Evolutionary conservation across 1,140 invertebrate genomes (phyloP).

Genomic region (Drosophila ambigua): DNA sequence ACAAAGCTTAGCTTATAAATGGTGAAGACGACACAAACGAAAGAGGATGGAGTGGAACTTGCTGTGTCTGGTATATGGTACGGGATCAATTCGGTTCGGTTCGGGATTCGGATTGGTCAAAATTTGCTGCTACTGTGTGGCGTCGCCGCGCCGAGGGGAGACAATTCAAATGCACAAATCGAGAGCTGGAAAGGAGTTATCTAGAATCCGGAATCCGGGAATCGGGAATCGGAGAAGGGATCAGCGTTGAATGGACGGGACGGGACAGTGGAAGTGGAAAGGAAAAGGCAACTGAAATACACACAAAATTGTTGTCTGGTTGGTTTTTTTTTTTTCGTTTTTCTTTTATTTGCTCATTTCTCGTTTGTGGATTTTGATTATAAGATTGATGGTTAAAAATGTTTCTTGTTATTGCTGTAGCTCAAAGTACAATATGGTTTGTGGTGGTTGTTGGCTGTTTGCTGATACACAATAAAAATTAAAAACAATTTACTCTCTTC

Average conservation of each 20-base stretch:
- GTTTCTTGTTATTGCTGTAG: conserved; percentile 60
- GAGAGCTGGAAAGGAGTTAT: conserved; percentile 66
- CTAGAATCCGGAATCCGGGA: conserved; percentile 5
- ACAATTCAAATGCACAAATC: conserved; percentile 78
- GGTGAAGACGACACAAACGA: conserved; percentile 26
- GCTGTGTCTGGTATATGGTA: conserved; percentile 27
- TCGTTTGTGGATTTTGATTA: conserved; percentile 79
- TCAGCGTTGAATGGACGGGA: not conserved
- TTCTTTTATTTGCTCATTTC: conserved; percentile 82
- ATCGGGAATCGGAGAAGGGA: not conserved
- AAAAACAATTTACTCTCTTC: conserved; percentile 60
- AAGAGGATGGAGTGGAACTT: conserved; percentile 10
- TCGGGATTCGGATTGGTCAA: conserved; percentile 59
- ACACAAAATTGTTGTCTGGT: conserved; percentile 66
- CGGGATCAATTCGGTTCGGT: conserved; percentile 1
- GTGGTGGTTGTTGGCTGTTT: conserved; percentile 39
- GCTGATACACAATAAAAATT: conserved; percentile 70
- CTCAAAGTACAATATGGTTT: conserved; percentile 63
- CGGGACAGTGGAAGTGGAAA: not conserved
- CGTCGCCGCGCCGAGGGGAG: conserved; percentile 65
- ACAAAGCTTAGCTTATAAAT: conserved; percentile 66
- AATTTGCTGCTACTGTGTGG: conserved; percentile 35
- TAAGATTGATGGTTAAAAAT: conserved; percentile 66
- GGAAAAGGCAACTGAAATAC: conserved; percentile 60
- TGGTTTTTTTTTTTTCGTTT: conserved; percentile 62